Evolutionary conservation across 92 coral and sea anemone species (phyloP).

Genomic region (Plumapathes pennacea): DNA sequence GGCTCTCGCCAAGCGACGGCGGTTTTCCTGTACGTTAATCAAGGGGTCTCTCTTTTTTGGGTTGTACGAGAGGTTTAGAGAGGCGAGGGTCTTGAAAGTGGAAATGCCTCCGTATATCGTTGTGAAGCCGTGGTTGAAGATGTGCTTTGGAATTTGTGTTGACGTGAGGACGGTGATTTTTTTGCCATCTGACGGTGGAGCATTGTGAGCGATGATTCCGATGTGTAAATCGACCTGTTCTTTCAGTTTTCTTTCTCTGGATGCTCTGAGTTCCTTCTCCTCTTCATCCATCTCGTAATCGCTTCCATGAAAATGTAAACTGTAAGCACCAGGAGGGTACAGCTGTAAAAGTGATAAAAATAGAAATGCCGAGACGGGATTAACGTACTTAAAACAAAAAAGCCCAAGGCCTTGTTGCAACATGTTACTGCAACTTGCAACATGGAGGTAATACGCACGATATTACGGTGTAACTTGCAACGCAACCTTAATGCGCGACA

Average conservation of each 20-base stretch:
- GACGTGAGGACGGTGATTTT: slow-evolving; percentile 58
- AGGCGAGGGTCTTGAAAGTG: slow-evolving; percentile 60
- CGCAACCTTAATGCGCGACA: no score
- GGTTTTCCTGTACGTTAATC: slow-evolving; percentile 69
- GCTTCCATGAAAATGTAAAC: slow-evolving; percentile 46
- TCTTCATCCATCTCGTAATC: slow-evolving; percentile 51
- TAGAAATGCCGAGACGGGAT: no score
- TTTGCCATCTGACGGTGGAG: slow-evolving; percentile 52
- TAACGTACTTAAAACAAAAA: no score
- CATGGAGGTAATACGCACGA: no score
- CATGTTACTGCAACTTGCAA: no score
- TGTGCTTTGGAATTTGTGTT: slow-evolving; percentile 25
- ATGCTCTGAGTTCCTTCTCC: slow-evolving; percentile 35
- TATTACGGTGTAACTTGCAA: no score
- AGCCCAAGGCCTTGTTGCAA: neutral
- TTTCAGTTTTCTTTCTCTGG: slow-evolving; percentile 52
- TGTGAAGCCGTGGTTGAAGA: slow-evolving; percentile 76
- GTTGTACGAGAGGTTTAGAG: slow-evolving; percentile 72
- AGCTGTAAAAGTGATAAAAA: slow-evolving; percentile 35
- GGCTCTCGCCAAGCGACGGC: slow-evolving; percentile 61
- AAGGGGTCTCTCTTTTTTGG: slow-evolving; percentile 71
- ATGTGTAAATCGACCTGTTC: slow-evolving; percentile 56
- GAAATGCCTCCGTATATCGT: slow-evolving; percentile 89
- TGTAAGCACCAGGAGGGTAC: slow-evolving; percentile 59
- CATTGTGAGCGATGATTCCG: slow-evolving; percentile 30